These are phyloP conservation scores for Apolygus lucorum DNA, from an alignment of 1,140 invertebrate species.

Conservation along the genomic window DNA sequence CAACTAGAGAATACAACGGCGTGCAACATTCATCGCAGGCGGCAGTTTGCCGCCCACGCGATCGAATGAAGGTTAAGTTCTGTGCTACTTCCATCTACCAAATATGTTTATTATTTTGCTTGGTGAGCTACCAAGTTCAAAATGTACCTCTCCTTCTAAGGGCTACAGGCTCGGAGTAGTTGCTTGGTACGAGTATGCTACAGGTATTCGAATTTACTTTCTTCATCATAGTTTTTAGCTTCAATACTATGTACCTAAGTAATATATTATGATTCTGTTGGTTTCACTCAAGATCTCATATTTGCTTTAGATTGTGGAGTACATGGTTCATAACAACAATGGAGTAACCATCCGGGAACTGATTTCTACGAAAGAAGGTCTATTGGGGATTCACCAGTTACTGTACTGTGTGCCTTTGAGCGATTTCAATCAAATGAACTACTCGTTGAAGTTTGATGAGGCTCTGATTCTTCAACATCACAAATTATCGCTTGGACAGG, in stretches of 20 bases:
- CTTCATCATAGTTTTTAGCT: too few species aligned
- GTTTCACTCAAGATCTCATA: background rate
- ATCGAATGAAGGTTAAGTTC: too few species aligned
- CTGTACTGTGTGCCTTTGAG: background rate
- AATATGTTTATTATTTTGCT: too few species aligned
- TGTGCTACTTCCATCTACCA: too few species aligned
- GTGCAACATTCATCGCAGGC: too few species aligned
- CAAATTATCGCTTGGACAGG: background rate
- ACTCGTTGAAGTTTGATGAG: background rate
- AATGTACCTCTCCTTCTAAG: too few species aligned
- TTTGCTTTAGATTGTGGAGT: slow-evolving; percentile 1
- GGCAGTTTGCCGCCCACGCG: too few species aligned
- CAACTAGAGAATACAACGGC: too few species aligned
- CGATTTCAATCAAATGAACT: background rate
- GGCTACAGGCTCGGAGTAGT: too few species aligned
- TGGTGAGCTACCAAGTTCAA: too few species aligned
- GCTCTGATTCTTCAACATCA: background rate
- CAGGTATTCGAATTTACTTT: too few species aligned
- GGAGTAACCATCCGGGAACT: background rate
- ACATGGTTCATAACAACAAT: background rate
- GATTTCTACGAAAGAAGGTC: background rate
- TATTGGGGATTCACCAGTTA: background rate
- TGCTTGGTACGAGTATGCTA: too few species aligned
- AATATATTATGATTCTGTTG: background rate
- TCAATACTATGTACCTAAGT: background rate